These are phyloP conservation scores for Eremobia ochroleuca DNA, from an alignment of 2,888 invertebrate genomes.

Conservation along the genomic window DNA sequence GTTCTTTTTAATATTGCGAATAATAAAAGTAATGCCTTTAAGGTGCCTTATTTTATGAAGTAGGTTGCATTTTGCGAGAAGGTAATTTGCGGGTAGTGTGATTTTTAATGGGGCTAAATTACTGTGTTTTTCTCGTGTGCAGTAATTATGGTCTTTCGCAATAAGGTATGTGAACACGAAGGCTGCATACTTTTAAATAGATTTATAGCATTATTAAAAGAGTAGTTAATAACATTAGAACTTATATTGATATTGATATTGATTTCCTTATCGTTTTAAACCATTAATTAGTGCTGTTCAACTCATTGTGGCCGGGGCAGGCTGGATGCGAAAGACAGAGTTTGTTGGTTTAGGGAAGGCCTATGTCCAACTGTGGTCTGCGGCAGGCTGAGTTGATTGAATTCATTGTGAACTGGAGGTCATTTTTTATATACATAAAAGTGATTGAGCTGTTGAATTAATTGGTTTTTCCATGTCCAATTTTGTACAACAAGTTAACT, in stretches of 20 bases:
- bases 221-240: no score
- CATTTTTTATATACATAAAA: background rate
- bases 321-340: background rate
- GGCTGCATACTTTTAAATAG: conserved; percentile 22
- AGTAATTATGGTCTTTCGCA: conserved; percentile 21
- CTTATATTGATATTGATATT: no score
- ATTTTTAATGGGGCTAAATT: conserved; percentile 52
- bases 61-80: conserved; percentile 20
- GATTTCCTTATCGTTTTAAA: background rate
- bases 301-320: background rate
- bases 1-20: conserved; percentile 43
- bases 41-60: conserved; percentile 33
- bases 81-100: conserved; percentile 43
- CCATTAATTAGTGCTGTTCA: background rate
- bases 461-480: background rate
- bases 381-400: background rate
- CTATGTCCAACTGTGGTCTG: no score
- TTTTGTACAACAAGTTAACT: background rate
- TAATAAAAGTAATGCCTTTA: conserved; percentile 24
- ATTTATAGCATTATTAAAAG: conserved; percentile 31
- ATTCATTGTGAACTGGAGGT: background rate
- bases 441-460: background rate
- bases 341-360: background rate
- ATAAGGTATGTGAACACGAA: conserved; percentile 48
- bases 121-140: conserved; percentile 21